Conservation (phyloP, 2,113 vertebrate species). For the Ceyx melanurus region DNA sequence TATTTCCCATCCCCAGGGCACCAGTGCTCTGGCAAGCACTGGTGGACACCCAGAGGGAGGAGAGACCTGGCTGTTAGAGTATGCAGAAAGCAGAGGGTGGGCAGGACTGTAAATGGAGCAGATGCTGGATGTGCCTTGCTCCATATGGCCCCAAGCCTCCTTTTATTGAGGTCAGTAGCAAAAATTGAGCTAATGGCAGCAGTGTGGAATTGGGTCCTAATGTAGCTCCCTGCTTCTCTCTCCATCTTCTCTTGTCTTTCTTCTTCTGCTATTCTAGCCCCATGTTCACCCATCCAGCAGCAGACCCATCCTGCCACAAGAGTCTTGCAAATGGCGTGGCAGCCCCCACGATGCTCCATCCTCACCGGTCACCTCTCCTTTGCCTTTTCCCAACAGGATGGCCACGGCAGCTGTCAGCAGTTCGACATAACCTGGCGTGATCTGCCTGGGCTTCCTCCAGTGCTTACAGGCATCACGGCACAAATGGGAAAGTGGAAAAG, state of each 20-base stretch:
- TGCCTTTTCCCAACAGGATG: not conserved
- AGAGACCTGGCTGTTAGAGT: not conserved
- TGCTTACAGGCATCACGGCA: not conserved
- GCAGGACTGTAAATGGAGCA: not conserved
- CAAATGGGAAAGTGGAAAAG: not conserved
- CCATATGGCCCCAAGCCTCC: not conserved
- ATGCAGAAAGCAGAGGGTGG: not conserved
- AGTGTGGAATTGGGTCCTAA: not conserved
- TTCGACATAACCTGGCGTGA: rapidly evolving
- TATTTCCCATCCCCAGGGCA: not conserved
- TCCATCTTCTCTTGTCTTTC: not conserved
- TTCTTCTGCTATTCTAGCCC: not conserved
- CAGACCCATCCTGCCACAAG: not conserved
- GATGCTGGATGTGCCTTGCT: not conserved
- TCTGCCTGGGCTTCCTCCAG: not conserved
- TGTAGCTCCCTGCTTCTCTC: not conserved
- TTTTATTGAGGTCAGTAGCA: not conserved
- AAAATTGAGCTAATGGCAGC: not conserved
- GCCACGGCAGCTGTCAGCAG: not conserved
- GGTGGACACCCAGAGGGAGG: not conserved
- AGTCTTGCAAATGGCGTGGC: not conserved
- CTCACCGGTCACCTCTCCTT: rapidly evolving
- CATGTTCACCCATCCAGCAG: not conserved
- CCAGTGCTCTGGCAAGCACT: rapidly evolving
- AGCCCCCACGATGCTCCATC: not conserved